These are phyloP conservation scores for Eristalis pertinax DNA, from an alignment of 2,888 invertebrate species.

Conservation along the genomic window DNA sequence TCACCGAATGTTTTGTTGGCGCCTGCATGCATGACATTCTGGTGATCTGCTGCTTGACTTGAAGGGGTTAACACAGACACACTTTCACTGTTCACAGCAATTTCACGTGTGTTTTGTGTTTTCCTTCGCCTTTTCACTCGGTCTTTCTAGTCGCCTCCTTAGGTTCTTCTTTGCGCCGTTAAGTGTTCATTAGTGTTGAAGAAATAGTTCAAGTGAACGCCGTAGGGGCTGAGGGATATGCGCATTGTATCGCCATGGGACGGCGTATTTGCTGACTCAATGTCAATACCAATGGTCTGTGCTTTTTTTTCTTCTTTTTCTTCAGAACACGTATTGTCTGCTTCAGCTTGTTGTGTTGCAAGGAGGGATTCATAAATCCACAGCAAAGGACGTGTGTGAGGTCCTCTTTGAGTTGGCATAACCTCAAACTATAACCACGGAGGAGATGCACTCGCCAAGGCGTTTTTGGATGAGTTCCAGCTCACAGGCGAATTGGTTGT, in stretches of 20 bases:
- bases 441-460: neutral
- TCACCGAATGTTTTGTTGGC: slow-evolving; percentile 17
- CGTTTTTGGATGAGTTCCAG: neutral
- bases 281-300: slow-evolving; percentile 23
- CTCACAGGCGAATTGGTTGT: neutral
- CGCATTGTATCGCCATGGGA: slow-evolving; percentile 13
- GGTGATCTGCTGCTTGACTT: slow-evolving; percentile 22
- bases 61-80: neutral
- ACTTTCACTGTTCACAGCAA: neutral
- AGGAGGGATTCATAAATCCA: neutral
- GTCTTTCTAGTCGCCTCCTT: neutral
- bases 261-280: slow-evolving; percentile 15
- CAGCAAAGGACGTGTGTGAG: neutral
- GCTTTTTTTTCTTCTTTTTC: neutral
- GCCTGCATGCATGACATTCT: slow-evolving; percentile 33
- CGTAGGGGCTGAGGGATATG: slow-evolving; percentile 34
- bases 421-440: neutral
- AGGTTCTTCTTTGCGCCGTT: slow-evolving; percentile 3
- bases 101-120: neutral
- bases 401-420: neutral
- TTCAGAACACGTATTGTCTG: too few relatives aligned
- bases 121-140: neutral
- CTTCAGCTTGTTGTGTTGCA: too few relatives aligned
- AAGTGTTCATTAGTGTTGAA: slow-evolving; percentile 48
- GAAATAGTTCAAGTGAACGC: slow-evolving; percentile 46